Conservation (phyloP, 2,888 invertebrate species). For the Phyllotreta cruciferae region DNA sequence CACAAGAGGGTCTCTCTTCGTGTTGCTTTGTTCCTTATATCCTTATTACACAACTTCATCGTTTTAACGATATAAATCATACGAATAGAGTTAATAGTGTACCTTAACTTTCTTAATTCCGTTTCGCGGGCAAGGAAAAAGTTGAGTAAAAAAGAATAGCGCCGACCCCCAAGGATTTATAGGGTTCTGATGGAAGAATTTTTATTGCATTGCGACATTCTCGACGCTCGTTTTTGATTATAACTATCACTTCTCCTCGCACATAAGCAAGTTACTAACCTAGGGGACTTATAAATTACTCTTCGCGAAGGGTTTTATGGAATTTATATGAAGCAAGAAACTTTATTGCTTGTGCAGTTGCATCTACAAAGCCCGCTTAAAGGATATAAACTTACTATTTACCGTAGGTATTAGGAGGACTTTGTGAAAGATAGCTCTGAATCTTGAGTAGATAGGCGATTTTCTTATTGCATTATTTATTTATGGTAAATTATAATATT, state of each 20-base stretch:
- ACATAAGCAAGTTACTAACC: not conserved
- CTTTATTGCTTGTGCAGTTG: slow-evolving; percentile 6
- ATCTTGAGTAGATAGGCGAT: not conserved
- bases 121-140: slow-evolving; percentile 17
- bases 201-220: slow-evolving; percentile 11
- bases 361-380: not conserved
- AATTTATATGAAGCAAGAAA: not conserved
- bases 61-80: slow-evolving; percentile 33
- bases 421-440: not conserved
- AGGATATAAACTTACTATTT: not conserved
- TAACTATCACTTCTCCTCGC: slow-evolving; percentile 1
- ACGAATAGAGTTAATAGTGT: slow-evolving; percentile 34
- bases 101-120: slow-evolving; percentile 37
- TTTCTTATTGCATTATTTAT: not conserved
- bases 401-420: not conserved
- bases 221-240: slow-evolving; percentile 4
- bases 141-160: not conserved
- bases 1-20: slow-evolving; percentile 30
- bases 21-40: slow-evolving; percentile 36
- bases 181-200: not conserved
- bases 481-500: too few species aligned
- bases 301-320: not conserved
- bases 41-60: slow-evolving; percentile 36
- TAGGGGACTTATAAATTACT: slow-evolving; percentile 10
- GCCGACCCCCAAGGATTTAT: slow-evolving; percentile 22